Conservation (phyloP, 2,888 invertebrate species). For the Rhodophaea formosa region DNA sequence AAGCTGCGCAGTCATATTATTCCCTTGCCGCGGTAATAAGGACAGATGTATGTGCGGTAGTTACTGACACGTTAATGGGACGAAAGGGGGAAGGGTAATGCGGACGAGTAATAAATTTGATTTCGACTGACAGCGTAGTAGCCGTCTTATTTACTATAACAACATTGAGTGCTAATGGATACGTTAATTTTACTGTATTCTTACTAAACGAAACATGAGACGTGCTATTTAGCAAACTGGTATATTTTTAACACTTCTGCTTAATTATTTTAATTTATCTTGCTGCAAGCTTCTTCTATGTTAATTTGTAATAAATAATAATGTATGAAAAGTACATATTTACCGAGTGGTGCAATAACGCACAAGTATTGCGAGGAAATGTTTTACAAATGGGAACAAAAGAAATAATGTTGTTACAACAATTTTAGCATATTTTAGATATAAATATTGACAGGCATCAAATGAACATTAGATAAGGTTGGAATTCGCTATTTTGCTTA, state of each 20-base stretch:
- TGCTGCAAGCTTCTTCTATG: not conserved
- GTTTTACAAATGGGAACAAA: constrained; percentile 20
- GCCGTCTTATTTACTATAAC: no score
- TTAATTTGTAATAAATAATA: not conserved
- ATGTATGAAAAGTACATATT: constrained; percentile 9
- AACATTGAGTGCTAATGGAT: no score
- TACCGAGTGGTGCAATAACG: constrained; percentile 17
- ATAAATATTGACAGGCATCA: constrained; percentile 22
- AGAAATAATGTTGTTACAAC: constrained; percentile 23
- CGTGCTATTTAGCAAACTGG: not conserved
- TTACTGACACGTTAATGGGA: no score
- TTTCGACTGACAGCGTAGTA: no score
- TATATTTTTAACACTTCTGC: not conserved
- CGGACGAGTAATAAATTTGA: no score
- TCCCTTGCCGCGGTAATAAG: no score
- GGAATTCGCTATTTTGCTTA: constrained; percentile 37
- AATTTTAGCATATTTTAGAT: constrained; percentile 22
- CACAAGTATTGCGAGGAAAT: constrained; percentile 7
- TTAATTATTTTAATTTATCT: not conserved
- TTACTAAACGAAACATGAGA: no score
- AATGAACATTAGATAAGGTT: constrained; percentile 29
- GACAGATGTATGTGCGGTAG: no score
- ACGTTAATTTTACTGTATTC: no score
- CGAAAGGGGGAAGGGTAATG: no score
- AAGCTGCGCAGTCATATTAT: no score